phyloP scores from a whole-genome alignment of 2,797 vertebrate genomes.

The Iguana delicatissima region DNA sequence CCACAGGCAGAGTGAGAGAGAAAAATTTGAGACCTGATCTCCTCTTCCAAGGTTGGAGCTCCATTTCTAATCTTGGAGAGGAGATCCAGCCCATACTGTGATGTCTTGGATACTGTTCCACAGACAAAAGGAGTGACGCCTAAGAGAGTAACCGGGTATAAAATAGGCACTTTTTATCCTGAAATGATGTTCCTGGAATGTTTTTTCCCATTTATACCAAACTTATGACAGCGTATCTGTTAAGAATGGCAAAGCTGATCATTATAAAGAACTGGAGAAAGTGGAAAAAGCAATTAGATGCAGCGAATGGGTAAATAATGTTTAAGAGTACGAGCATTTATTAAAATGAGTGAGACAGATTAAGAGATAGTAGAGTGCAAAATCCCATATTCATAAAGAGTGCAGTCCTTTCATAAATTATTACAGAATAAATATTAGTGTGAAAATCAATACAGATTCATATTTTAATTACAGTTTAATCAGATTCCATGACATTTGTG shows the following conservation, averaged over 20 bases:
- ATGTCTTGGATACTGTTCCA: too few relatives aligned
- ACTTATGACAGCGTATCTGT: background rate
- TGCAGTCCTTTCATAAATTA: background rate
- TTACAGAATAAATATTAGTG: background rate
- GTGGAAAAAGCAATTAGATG: background rate
- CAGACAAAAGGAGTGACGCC: background rate
- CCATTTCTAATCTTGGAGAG: background rate
- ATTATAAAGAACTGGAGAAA: background rate
- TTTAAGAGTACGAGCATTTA: background rate
- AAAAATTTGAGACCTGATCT: too few relatives aligned
- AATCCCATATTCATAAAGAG: background rate
- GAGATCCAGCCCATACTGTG: background rate
- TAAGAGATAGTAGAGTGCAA: background rate
- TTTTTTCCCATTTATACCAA: background rate
- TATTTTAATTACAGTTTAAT: conserved; percentile 3
- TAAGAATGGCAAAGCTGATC: background rate
- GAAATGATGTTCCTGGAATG: background rate
- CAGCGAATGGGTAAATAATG: conserved; percentile 6
- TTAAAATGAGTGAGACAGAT: conserved; percentile 1
- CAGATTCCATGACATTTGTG: conserved; percentile 18
- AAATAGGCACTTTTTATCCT: background rate
- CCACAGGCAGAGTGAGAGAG: background rate
- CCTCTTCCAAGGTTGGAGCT: too few relatives aligned
- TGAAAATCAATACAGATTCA: background rate
- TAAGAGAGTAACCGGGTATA: background rate